Evolutionary conservation across 2,888 invertebrate genomes (phyloP).

Genomic region (Perithous albicinctus): DNA sequence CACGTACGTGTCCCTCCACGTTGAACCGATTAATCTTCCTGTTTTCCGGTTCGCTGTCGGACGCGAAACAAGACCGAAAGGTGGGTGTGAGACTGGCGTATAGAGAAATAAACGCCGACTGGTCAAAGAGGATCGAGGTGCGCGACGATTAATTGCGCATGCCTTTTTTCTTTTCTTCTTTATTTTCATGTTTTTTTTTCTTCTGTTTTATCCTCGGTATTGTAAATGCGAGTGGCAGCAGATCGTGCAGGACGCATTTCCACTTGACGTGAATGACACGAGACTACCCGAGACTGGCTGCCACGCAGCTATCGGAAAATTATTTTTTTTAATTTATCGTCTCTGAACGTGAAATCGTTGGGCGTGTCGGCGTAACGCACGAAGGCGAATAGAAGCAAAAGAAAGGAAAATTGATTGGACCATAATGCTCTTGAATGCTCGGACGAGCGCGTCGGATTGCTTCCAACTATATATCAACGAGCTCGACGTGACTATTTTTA

Average conservation of each 20-base stretch:
- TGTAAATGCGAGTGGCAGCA: conserved; percentile 6
- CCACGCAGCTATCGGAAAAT: conserved; percentile 20
- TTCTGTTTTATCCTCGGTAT: not conserved
- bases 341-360: conserved; percentile 1
- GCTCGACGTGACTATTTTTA: not conserved
- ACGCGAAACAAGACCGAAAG: conserved; percentile 33
- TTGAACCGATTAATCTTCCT: conserved; percentile 52
- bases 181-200: not conserved
- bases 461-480: not conserved
- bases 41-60: conserved; percentile 33
- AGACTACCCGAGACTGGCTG: conserved; percentile 3
- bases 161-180: conserved; percentile 1
- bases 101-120: conserved; percentile 39
- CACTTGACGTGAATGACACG: conserved; percentile 9
- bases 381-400: conserved; percentile 6
- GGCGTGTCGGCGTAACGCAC: conserved; percentile 17
- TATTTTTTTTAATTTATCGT: conserved; percentile 32
- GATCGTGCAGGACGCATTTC: not conserved
- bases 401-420: conserved; percentile 31
- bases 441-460: not conserved
- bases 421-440: conserved; percentile 7
- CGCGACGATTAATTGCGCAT: conserved; percentile 31
- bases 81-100: conserved; percentile 23
- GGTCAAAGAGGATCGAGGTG: conserved; percentile 25
- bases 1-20: conserved; percentile 36